A percentile compares a stretch with the other conserved stretches of the same genome.
Evolutionary conservation across 23 tunicate genomes (phyloP).

Genomic region (Styela plicata): DNA sequence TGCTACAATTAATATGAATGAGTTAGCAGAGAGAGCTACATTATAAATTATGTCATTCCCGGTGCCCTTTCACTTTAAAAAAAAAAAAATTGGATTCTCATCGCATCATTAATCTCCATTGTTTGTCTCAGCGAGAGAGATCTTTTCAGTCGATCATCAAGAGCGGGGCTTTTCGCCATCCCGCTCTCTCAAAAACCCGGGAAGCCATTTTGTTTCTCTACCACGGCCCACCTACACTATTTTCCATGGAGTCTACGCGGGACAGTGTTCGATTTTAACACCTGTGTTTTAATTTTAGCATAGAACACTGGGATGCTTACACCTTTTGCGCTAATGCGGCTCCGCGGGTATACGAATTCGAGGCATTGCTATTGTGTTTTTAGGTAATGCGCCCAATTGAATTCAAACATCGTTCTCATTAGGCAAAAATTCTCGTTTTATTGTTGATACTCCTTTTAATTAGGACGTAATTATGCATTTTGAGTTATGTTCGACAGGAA

Average conservation of each 20-base stretch:
- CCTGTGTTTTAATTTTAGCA: not conserved
- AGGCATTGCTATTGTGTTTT: not conserved
- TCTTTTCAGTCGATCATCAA: not conserved
- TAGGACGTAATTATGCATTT: not conserved
- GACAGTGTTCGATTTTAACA: not conserved
- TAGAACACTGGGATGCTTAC: not conserved
- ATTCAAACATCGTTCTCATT: not conserved
- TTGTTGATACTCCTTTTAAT: not conserved
- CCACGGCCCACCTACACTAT: not conserved
- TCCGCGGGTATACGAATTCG: not conserved
- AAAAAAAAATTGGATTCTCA: slow-evolving; percentile 10
- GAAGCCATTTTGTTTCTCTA: not conserved
- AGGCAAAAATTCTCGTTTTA: not conserved
- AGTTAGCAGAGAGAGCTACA: too few relatives aligned
- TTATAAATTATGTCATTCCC: too few relatives aligned
- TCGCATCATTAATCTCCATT: slow-evolving; percentile 13
- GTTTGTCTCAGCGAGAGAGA: slow-evolving; percentile 10
- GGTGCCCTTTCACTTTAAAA: not conserved
- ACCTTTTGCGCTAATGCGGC: not conserved
- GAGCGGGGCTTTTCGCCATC: not conserved
- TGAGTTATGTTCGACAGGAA: not conserved
- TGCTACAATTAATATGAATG: too few relatives aligned
- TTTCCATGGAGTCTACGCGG: not conserved
- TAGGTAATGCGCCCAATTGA: not conserved
- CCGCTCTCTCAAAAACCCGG: not conserved